Conservation (phyloP, 2,113 vertebrate species). For the Antechinus flavipes region DNA sequence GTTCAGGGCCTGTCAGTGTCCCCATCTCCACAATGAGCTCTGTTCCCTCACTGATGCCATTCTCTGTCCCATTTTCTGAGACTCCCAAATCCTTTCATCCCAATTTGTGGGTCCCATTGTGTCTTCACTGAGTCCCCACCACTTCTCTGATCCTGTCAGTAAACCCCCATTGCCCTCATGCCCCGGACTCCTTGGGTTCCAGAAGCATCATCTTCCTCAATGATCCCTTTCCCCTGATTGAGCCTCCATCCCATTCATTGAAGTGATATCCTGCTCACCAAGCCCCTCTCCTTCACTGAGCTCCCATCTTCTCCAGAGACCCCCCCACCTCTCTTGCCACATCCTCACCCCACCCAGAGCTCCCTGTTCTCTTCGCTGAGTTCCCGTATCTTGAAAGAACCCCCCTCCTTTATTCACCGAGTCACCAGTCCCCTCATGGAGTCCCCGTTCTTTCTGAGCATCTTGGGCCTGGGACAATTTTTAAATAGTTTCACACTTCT, state of each 20-base stretch:
- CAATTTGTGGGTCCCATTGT: not conserved
- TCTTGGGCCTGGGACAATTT: not conserved
- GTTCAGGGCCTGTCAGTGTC: not conserved
- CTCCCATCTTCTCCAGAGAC: slow-evolving; percentile 6
- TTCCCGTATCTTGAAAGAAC: not conserved
- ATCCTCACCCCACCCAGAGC: slow-evolving; percentile 2
- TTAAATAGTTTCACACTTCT: not conserved
- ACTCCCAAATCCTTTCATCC: not conserved
- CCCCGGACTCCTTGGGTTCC: not conserved
- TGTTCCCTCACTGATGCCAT: too few relatives aligned
- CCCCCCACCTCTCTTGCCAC: not conserved
- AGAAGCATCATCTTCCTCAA: not conserved
- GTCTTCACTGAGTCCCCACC: not conserved
- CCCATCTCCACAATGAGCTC: not conserved
- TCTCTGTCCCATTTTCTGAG: not conserved
- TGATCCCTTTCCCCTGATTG: not conserved
- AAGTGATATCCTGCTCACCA: not conserved
- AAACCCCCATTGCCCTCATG: not conserved
- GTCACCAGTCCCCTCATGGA: slow-evolving; percentile 27
- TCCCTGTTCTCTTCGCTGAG: not conserved
- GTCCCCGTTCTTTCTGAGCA: not conserved
- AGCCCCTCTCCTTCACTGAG: slow-evolving; percentile 1
- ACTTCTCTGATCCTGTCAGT: not conserved
- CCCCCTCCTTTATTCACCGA: slow-evolving; percentile 58
- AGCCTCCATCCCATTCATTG: not conserved